Evolutionary conservation across 1,140 invertebrate genomes (phyloP).

Genomic region (Luehdorfia chinensis): DNA sequence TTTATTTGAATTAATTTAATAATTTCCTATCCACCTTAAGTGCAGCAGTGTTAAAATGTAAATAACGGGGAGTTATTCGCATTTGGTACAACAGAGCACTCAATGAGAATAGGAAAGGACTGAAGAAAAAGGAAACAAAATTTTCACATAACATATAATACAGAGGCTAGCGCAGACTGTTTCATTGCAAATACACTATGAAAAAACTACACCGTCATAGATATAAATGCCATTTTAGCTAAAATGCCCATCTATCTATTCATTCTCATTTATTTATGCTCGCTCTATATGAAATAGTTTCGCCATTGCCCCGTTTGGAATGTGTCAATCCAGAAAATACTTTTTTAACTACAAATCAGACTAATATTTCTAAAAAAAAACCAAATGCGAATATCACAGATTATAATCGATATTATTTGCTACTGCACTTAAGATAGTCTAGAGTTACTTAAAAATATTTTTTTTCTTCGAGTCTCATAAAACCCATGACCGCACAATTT

Average conservation of each 20-base stretch:
- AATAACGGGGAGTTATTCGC: constrained; percentile 71
- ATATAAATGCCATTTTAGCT: constrained; percentile 14
- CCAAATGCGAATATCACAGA: constrained; percentile 77
- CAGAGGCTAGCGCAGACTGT: not conserved
- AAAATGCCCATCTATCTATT: constrained; percentile 17
- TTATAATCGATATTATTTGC: constrained; percentile 38
- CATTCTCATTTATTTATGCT: constrained; percentile 6
- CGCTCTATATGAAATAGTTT: constrained; percentile 2
- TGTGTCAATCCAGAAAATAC: constrained; percentile 53
- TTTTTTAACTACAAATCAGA: constrained; percentile 41
- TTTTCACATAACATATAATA: constrained; percentile 6
- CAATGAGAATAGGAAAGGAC: constrained; percentile 63
- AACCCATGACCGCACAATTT: constrained; percentile 74
- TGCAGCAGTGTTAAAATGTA: constrained; percentile 68
- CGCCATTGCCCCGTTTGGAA: constrained; percentile 35
- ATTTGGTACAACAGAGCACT: constrained; percentile 71
- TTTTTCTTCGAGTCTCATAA: constrained; percentile 59
- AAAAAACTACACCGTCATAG: constrained; percentile 5
- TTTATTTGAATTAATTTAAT: constrained; percentile 17
- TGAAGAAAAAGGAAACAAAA: not conserved
- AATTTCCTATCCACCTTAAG: constrained; percentile 69
- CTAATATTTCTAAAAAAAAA: constrained; percentile 36
- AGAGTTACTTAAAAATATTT: constrained; percentile 32
- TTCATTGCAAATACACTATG: constrained; percentile 6
- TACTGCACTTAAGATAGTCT: constrained; percentile 71